phyloP scores from a whole-genome alignment of 1,140 invertebrate genomes.

The Eumaeus atala region DNA sequence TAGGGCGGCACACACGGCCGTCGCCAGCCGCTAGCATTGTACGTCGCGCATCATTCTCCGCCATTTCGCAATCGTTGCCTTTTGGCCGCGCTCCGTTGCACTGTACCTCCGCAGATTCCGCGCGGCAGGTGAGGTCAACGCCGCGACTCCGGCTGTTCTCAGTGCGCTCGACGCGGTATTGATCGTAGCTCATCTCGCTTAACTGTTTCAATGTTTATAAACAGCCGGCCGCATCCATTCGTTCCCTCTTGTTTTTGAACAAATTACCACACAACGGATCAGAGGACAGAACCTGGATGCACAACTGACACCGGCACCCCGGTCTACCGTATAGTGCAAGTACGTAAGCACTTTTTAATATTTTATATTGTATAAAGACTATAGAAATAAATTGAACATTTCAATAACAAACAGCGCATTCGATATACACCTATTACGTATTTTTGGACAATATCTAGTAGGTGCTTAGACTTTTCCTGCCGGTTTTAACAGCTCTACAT shows the following conservation, averaged over 20 bases:
- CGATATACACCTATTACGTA: too few relatives aligned
- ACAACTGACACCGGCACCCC: constrained; percentile 34
- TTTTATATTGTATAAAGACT: too few relatives aligned
- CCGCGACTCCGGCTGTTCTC: constrained; percentile 37
- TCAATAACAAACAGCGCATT: too few relatives aligned
- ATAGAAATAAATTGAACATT: too few relatives aligned
- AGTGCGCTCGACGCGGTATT: constrained; percentile 49
- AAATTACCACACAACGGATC: constrained; percentile 37
- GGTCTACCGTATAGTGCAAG: constrained; percentile 38
- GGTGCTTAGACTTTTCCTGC: too few relatives aligned
- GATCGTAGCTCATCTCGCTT: constrained; percentile 52
- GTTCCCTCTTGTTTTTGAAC: constrained; percentile 56
- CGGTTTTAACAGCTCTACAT: not conserved
- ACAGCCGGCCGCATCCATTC: constrained; percentile 62
- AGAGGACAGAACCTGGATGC: constrained; percentile 44
- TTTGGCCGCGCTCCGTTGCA: constrained; percentile 40
- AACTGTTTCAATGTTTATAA: constrained; percentile 67
- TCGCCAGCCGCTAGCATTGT: constrained; percentile 50
- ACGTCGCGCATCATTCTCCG: constrained; percentile 38
- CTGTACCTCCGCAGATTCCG: constrained; percentile 37
- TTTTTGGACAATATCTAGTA: too few relatives aligned
- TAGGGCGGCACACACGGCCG: constrained; percentile 59
- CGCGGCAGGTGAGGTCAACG: constrained; percentile 48
- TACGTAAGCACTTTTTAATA: constrained; percentile 50
- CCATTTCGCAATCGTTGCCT: constrained; percentile 33